Evolutionary conservation across 2,888 invertebrate species (phyloP).

Genomic region (Amiota communis): DNA sequence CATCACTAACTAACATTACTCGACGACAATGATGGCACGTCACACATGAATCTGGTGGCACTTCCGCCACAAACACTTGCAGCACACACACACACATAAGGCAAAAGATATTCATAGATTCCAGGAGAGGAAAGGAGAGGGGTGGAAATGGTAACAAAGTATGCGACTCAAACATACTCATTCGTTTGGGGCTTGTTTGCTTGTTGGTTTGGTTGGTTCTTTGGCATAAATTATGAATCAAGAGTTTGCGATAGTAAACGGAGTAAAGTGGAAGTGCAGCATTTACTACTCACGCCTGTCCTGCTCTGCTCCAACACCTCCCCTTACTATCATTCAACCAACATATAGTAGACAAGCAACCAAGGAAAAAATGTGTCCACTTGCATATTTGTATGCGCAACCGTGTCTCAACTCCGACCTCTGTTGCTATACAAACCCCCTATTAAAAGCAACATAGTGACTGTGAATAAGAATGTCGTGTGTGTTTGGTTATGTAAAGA

Average conservation of each 20-base stretch:
- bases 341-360: conserved; percentile 38
- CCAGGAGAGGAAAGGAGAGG: background rate
- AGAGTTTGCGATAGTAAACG: conserved; percentile 43
- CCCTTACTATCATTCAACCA: conserved; percentile 59
- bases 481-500: background rate
- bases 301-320: conserved; percentile 31
- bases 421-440: background rate
- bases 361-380: conserved; percentile 57
- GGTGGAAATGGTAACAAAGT: background rate
- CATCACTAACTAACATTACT: conserved; percentile 9
- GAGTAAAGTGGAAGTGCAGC: conserved; percentile 5
- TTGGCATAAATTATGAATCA: conserved; percentile 68
- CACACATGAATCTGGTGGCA: conserved; percentile 58
- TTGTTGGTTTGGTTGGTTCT: conserved; percentile 27
- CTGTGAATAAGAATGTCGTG: background rate
- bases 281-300: background rate
- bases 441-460: background rate
- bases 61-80: conserved; percentile 51
- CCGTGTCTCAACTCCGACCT: conserved; percentile 1
- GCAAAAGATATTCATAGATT: conserved; percentile 22
- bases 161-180: background rate
- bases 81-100: conserved; percentile 50
- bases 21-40: conserved; percentile 30
- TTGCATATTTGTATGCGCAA: conserved; percentile 42
- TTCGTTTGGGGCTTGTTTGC: conserved; percentile 30